Conservation (phyloP, 2,113 vertebrate species). For the Platycercus adscitus region DNA sequence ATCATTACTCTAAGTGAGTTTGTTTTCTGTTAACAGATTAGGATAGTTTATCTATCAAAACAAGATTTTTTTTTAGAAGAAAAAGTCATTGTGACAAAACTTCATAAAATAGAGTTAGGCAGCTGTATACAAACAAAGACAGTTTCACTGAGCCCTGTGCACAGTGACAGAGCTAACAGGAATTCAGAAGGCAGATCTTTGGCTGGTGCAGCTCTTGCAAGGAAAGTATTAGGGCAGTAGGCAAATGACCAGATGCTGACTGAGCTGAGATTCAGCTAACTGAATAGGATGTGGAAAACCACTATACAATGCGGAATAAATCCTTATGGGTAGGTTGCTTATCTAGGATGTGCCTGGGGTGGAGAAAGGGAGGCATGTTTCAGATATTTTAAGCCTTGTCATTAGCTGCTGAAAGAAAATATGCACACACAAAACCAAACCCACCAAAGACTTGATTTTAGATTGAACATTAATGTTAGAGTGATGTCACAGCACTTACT, state of each 20-base stretch:
- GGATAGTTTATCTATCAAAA: background rate
- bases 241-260: background rate
- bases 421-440: background rate
- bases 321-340: background rate
- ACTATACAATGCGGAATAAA: background rate
- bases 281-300: background rate
- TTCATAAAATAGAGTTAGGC: background rate
- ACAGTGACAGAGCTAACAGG: background rate
- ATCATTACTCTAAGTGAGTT: background rate
- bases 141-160: background rate
- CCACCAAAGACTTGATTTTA: background rate
- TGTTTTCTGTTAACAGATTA: background rate
- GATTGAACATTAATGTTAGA: background rate
- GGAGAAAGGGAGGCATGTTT: background rate
- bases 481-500: background rate
- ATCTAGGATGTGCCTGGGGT: background rate
- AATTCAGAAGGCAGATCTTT: background rate
- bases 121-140: background rate
- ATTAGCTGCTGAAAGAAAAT: background rate
- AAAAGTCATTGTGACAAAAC: accelerated
- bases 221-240: background rate
- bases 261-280: background rate
- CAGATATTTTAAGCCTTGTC: background rate
- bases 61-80: background rate
- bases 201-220: background rate